phyloP scores from a whole-genome alignment of 92 coral and sea anemone species.

The Paragorgia papillata region DNA sequence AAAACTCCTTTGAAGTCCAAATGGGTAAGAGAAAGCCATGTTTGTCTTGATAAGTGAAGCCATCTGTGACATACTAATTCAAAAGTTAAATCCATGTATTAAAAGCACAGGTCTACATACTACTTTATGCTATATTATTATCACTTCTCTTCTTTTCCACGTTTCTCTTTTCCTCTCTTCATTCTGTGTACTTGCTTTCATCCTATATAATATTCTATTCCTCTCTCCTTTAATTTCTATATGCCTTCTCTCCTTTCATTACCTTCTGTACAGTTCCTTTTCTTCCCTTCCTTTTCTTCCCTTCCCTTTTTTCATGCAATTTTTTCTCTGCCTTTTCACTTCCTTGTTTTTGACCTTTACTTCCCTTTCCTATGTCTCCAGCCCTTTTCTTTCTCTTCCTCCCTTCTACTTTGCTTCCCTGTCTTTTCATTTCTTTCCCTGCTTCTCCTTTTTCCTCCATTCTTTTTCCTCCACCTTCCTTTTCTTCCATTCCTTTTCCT shows the following conservation, averaged over 20 bases:
- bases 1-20: slow-evolving; percentile 77
- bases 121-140: background rate
- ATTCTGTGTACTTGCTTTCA: slow-evolving; percentile 2
- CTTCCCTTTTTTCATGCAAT: slow-evolving; percentile 5
- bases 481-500: background rate
- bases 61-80: slow-evolving; percentile 80
- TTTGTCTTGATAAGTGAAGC: slow-evolving; percentile 72
- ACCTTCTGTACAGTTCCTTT: background rate
- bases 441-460: background rate
- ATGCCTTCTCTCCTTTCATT: background rate
- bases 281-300: slow-evolving; percentile 21
- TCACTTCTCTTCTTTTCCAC: slow-evolving; percentile 3
- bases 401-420: background rate
- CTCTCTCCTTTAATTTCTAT: slow-evolving; percentile 30
- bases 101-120: background rate
- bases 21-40: slow-evolving; percentile 75
- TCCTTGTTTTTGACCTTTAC: slow-evolving; percentile 5
- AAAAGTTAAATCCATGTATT: background rate
- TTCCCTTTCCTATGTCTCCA: background rate
- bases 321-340: slow-evolving; percentile 3
- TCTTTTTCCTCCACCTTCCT: background rate
- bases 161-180: background rate
- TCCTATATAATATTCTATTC: background rate
- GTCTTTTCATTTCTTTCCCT: background rate
- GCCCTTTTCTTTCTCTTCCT: background rate